These are phyloP conservation scores for Ophion ventricosus DNA, from an alignment of 2,888 invertebrate species.

Conservation along the genomic window DNA sequence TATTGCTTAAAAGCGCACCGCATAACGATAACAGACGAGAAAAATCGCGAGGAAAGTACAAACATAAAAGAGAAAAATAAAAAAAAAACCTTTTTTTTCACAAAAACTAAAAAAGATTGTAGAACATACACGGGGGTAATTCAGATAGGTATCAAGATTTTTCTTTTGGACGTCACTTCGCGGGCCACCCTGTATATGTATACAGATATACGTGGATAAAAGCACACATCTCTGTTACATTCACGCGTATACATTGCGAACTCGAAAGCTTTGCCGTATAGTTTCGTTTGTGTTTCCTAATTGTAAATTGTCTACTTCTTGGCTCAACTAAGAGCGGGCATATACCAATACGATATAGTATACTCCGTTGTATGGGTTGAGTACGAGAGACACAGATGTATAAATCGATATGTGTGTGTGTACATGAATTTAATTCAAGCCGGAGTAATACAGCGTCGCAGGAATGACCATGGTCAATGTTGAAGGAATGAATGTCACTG, in stretches of 20 bases:
- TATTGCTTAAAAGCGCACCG: too few relatives aligned
- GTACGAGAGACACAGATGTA: slow-evolving; percentile 52
- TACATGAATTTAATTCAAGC: slow-evolving; percentile 9
- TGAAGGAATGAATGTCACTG: slow-evolving; percentile 13
- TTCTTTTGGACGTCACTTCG: too few relatives aligned
- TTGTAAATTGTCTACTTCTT: slow-evolving; percentile 83
- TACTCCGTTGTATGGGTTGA: not conserved
- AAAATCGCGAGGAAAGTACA: too few relatives aligned
- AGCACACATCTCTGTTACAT: slow-evolving; percentile 37
- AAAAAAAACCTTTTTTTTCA: too few relatives aligned
- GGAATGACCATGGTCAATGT: slow-evolving; percentile 21
- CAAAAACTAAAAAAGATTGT: too few relatives aligned
- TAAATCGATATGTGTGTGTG: not conserved
- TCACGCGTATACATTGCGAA: slow-evolving; percentile 67
- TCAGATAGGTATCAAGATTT: too few relatives aligned
- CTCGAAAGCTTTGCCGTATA: slow-evolving; percentile 78
- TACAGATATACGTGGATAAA: not conserved
- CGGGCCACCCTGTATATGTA: not conserved
- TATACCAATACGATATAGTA: not conserved
- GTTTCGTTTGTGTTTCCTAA: slow-evolving; percentile 83
- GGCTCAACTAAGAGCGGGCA: slow-evolving; percentile 54
- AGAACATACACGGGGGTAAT: too few relatives aligned
- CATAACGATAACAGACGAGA: too few relatives aligned
- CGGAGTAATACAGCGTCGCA: slow-evolving; percentile 7
- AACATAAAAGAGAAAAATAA: too few relatives aligned